Percentiles rank a stretch among this genome's conserved stretches.
Evolutionary conservation across 2,888 invertebrate species (phyloP).

Genomic region (Monopis laevigella): DNA sequence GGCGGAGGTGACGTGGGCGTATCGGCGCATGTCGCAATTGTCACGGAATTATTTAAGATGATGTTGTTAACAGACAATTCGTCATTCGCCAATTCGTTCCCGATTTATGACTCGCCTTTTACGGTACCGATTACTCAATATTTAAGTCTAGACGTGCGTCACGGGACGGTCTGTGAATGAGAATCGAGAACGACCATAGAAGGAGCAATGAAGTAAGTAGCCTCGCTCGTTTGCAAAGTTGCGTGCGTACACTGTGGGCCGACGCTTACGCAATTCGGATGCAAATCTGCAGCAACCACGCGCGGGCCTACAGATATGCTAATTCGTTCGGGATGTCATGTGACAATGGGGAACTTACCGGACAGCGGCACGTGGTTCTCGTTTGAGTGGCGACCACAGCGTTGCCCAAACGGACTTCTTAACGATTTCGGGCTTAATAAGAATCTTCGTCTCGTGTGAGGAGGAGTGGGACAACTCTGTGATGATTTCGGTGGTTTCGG

Average conservation of each 20-base stretch:
- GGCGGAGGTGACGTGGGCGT: slow-evolving; percentile 47
- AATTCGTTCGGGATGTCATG: slow-evolving; percentile 23
- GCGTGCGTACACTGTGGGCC: slow-evolving; percentile 26
- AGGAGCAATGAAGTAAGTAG: slow-evolving; percentile 37
- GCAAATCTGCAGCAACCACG: slow-evolving; percentile 35
- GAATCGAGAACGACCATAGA: slow-evolving; percentile 32
- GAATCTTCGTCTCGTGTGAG: slow-evolving; percentile 78
- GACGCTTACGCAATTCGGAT: slow-evolving; percentile 37
- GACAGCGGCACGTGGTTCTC: slow-evolving; percentile 76
- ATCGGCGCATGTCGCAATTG: slow-evolving; percentile 37
- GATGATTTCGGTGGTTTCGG: slow-evolving; percentile 65
- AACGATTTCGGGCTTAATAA: slow-evolving; percentile 84
- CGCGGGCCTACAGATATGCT: slow-evolving; percentile 34
- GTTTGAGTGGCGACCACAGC: slow-evolving; percentile 54
- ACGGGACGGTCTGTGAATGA: slow-evolving; percentile 33
- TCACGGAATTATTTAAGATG: slow-evolving; percentile 44
- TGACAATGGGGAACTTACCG: slow-evolving; percentile 57
- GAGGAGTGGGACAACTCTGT: slow-evolving; percentile 85
- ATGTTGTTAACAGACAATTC: background rate
- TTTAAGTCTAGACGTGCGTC: background rate
- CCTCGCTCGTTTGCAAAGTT: slow-evolving; percentile 20
- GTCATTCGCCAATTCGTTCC: slow-evolving; percentile 9
- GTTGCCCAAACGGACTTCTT: slow-evolving; percentile 77
- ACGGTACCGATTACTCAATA: slow-evolving; percentile 1
- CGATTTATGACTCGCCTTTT: slow-evolving; percentile 2